phyloP scores from a whole-genome alignment of 1,140 invertebrate species.

The Achatina immaculata region DNA sequence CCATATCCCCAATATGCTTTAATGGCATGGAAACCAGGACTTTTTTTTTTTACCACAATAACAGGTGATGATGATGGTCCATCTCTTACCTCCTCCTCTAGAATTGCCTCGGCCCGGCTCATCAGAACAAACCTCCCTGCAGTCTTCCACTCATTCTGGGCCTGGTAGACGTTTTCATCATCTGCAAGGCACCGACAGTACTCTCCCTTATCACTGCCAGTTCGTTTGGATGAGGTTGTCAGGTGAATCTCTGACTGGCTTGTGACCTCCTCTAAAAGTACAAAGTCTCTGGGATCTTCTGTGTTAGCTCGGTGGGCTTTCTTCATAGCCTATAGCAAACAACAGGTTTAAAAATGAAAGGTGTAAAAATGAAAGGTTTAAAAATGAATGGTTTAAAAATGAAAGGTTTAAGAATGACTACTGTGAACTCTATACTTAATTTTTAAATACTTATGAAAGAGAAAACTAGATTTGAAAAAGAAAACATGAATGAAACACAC shows the following conservation, averaged over 20 bases:
- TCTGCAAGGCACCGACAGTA: conserved; percentile 80
- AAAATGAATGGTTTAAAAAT: no score
- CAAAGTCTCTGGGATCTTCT: conserved; percentile 84
- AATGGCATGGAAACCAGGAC: no score
- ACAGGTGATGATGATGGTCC: no score
- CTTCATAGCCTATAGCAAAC: conserved; percentile 78
- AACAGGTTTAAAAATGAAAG: no score
- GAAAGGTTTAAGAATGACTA: no score
- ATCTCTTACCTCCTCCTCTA: conserved; percentile 41
- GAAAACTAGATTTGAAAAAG: no score
- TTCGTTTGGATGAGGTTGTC: conserved; percentile 55
- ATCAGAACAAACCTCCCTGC: conserved; percentile 80
- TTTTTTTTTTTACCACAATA: no score
- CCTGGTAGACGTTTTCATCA: conserved; percentile 90
- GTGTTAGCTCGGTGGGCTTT: conserved; percentile 82
- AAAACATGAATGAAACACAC: no score
- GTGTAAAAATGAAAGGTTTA: no score
- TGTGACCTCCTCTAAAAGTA: conserved; percentile 88
- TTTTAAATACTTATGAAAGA: no score
- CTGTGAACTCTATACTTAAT: no score
- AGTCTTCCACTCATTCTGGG: conserved; percentile 90
- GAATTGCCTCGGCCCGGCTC: conserved; percentile 61
- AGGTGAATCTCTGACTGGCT: conserved; percentile 71
- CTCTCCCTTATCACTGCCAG: conserved; percentile 62
- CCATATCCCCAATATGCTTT: no score